Evolutionary conservation across 2,113 vertebrate genomes (phyloP).

Genomic region (Tretioscincus oriximinensis): DNA sequence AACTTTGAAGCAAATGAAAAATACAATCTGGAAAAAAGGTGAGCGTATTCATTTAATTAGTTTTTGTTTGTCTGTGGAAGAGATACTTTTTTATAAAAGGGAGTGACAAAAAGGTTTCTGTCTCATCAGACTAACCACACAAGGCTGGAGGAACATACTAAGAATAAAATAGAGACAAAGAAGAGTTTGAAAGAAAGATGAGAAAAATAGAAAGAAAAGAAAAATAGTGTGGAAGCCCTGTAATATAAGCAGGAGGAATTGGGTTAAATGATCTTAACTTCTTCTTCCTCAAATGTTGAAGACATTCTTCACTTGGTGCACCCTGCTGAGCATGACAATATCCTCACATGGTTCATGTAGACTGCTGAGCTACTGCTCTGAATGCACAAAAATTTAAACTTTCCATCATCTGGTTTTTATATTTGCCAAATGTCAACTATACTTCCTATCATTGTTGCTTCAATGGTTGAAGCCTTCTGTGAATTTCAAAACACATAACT

Average conservation of each 20-base stretch:
- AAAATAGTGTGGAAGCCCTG: not conserved
- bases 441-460: conserved; percentile 68
- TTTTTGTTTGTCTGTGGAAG: too few species aligned
- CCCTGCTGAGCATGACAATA: conserved; percentile 45
- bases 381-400: conserved; percentile 66
- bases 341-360: conserved; percentile 49
- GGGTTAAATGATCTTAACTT: conserved; percentile 32
- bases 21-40: too few species aligned
- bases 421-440: conserved; percentile 70
- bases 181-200: not conserved
- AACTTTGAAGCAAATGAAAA: too few species aligned
- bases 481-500: conserved; percentile 72
- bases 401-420: conserved; percentile 77
- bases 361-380: conserved; percentile 64
- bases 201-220: not conserved
- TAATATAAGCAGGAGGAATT: conserved; percentile 28
- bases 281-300: conserved; percentile 47
- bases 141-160: too few species aligned
- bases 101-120: too few species aligned
- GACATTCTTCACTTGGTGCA: conserved; percentile 38
- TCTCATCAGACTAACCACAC: too few species aligned
- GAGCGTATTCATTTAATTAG: too few species aligned
- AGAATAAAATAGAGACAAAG: too few species aligned
- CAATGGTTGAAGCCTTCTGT: conserved; percentile 66
- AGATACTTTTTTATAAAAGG: not conserved